A percentile compares a stretch with the other conserved stretches of the same genome.
These are phyloP conservation scores for Enteromius trimaculatus DNA, from an alignment of 2,797 vertebrate genomes.

Conservation along the genomic window DNA sequence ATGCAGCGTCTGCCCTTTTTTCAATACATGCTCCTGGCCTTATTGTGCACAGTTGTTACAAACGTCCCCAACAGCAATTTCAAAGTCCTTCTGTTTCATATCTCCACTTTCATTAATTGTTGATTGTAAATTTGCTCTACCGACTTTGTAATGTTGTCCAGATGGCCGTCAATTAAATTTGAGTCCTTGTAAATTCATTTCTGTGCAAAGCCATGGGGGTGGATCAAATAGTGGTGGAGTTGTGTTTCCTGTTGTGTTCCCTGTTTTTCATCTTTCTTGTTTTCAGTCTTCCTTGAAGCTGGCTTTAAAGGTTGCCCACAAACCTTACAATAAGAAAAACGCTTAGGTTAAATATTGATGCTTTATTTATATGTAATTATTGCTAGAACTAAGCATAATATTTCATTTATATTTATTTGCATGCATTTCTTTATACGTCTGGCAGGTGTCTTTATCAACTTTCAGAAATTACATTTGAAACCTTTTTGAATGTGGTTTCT, in stretches of 20 bases:
- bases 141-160: slow-evolving; percentile 11
- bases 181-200: slow-evolving; percentile 19
- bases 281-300: background rate
- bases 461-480: no score
- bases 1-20: background rate
- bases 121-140: slow-evolving; percentile 24
- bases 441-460: background rate
- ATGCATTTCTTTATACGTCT: background rate
- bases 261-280: slow-evolving; percentile 17
- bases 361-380: background rate
- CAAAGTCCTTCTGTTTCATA: slow-evolving; percentile 7
- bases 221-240: background rate
- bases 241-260: background rate
- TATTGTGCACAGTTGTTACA: slow-evolving; percentile 13
- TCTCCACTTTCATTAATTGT: slow-evolving; percentile 11
- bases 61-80: background rate
- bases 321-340: background rate
- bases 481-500: background rate
- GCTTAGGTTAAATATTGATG: background rate
- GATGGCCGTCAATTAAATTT: slow-evolving; percentile 12
- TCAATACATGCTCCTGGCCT: background rate
- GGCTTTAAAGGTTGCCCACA: background rate
- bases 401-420: background rate
- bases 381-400: background rate
- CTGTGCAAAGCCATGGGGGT: background rate